Percentiles rank a stretch among this genome's conserved stretches.
Conservation (phyloP, 2,888 invertebrate species). For the Sceliomorpha sp. region DNA sequence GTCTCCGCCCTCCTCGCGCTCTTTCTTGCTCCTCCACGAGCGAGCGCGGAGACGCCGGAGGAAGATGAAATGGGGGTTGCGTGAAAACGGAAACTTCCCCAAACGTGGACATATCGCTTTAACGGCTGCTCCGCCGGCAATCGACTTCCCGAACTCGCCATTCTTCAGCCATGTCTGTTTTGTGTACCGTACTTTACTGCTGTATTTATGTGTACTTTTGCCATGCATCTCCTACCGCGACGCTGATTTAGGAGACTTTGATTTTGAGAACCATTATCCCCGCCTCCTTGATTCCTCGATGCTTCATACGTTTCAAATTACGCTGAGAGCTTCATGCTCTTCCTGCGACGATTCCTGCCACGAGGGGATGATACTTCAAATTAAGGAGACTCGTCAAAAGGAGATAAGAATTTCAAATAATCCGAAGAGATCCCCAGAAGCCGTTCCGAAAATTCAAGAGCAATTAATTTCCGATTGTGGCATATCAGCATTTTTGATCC, state of each 20-base stretch:
- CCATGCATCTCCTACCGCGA: constrained; percentile 30
- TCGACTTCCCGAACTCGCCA: constrained; percentile 38
- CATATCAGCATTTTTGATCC: too few species aligned
- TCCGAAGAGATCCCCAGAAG: too few species aligned
- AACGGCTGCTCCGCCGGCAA: constrained; percentile 27
- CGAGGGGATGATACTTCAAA: too few species aligned
- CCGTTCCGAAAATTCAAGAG: too few species aligned
- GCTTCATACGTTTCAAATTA: too few species aligned
- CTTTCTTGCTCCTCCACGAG: constrained; percentile 13
- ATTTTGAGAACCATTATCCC: constrained; percentile 44
- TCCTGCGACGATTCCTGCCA: too few species aligned
- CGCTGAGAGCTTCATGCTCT: too few species aligned
- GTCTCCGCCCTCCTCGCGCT: constrained; percentile 15
- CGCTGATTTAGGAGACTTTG: constrained; percentile 43
- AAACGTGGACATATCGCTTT: constrained; percentile 44
- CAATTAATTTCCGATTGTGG: too few species aligned
- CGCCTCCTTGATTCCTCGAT: too few species aligned
- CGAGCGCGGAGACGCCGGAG: constrained; percentile 57
- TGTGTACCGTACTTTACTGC: constrained; percentile 40
- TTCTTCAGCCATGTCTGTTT: constrained; percentile 43
- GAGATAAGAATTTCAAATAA: too few species aligned
- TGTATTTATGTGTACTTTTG: constrained; percentile 38
- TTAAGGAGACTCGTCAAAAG: too few species aligned
- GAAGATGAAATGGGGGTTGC: constrained; percentile 46
- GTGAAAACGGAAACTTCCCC: constrained; percentile 47